These are phyloP conservation scores for Scaptomyza tumidula DNA, from an alignment of 2,888 invertebrate species.

Conservation along the genomic window DNA sequence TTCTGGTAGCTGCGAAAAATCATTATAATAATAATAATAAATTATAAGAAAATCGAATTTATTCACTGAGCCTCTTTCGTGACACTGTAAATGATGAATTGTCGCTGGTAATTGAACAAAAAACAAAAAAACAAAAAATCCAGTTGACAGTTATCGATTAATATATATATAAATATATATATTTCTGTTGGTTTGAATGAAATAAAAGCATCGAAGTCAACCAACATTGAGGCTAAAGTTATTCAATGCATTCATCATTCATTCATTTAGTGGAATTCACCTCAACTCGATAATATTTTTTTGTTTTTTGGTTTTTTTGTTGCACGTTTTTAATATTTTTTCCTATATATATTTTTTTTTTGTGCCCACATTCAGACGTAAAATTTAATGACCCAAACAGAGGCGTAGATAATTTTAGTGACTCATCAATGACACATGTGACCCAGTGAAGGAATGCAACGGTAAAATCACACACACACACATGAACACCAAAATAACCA, in stretches of 20 bases:
- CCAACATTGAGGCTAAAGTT: neutral
- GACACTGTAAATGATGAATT: slow-evolving; percentile 1
- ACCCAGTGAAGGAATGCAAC: slow-evolving; percentile 45
- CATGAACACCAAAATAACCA: slow-evolving; percentile 20
- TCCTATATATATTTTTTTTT: slow-evolving; percentile 5
- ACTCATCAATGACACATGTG: slow-evolving; percentile 77
- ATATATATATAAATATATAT: neutral
- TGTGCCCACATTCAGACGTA: slow-evolving; percentile 22
- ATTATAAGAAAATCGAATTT: neutral
- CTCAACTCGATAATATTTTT: neutral
- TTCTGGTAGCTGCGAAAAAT: neutral
- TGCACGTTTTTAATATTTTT: slow-evolving; percentile 54
- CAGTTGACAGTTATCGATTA: neutral
- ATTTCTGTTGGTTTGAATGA: neutral
- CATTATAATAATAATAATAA: too few species aligned
- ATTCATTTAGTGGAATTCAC: neutral
- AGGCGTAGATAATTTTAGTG: slow-evolving; percentile 36
- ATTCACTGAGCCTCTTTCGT: neutral
- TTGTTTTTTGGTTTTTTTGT: neutral
- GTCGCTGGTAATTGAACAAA: neutral
- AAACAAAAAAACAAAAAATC: neutral
- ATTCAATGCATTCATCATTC: slow-evolving; percentile 8
- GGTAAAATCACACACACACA: slow-evolving; percentile 29
- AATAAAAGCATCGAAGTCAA: neutral
- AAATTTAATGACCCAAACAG: slow-evolving; percentile 29